Conservation (phyloP, 1,140 invertebrate species). For the Sesamia nonagrioides region DNA sequence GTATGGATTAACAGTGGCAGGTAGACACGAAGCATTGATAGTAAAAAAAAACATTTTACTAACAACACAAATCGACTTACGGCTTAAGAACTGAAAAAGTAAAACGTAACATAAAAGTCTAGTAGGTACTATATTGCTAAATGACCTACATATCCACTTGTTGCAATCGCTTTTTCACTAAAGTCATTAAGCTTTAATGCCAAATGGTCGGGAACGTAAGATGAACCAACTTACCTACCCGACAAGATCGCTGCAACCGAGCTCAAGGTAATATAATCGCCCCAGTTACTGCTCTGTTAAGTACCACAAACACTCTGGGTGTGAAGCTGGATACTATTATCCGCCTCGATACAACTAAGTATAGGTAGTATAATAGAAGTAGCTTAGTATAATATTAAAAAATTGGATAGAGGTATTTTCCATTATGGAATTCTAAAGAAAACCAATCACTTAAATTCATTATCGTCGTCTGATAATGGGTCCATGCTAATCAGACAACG, state of each 20-base stretch:
- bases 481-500: background rate
- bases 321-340: background rate
- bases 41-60: no score
- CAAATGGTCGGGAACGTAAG: slow-evolving; percentile 27
- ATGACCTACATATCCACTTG: slow-evolving; percentile 1
- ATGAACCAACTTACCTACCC: background rate
- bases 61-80: no score
- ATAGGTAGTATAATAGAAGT: no score
- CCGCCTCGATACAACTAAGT: background rate
- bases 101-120: background rate
- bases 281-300: background rate
- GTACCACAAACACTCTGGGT: background rate
- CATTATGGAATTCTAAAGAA: background rate
- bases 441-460: slow-evolving; percentile 18
- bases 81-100: no score
- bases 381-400: no score
- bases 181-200: slow-evolving; percentile 43
- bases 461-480: slow-evolving; percentile 10
- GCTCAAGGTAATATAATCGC: slow-evolving; percentile 3
- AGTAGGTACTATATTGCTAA: background rate
- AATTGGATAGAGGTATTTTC: background rate
- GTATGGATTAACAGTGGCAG: no score
- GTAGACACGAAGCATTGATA: no score
- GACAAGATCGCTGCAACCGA: background rate
- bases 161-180: slow-evolving; percentile 22